These are phyloP conservation scores for Daubentonia madagascariensis DNA, from an alignment of 2,113 vertebrate species.

Conservation along the genomic window DNA sequence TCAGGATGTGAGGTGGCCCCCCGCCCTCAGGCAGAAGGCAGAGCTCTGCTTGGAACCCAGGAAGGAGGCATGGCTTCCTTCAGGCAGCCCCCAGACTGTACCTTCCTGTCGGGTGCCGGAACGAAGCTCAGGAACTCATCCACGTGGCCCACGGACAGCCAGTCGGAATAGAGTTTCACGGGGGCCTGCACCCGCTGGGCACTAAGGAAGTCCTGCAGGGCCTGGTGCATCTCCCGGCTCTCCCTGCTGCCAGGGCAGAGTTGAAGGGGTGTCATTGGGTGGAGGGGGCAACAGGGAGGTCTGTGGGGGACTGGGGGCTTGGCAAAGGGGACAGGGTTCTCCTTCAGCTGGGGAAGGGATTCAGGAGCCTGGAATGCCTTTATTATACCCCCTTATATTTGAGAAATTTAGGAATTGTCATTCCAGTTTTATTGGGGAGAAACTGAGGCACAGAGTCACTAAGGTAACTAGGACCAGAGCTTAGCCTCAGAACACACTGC, in stretches of 20 bases:
- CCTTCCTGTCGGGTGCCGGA: conserved; percentile 89
- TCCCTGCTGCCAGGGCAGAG: fast-evolving
- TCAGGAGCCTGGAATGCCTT: background rate
- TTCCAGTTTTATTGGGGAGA: background rate
- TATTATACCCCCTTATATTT: background rate
- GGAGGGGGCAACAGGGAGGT: fast-evolving
- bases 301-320: background rate
- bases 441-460: background rate
- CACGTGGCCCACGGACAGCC: conserved; percentile 92
- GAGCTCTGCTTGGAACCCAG: background rate
- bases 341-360: background rate
- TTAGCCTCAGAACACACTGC: background rate
- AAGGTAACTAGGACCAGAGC: background rate
- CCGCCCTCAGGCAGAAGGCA: background rate
- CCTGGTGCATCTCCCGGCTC: conserved; percentile 86
- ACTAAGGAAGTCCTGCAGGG: conserved; percentile 90
- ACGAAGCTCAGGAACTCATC: conserved; percentile 97
- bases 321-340: background rate
- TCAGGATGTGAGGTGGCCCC: background rate
- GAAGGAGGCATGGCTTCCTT: background rate
- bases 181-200: conserved; percentile 94
- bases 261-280: fast-evolving
- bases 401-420: background rate
- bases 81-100: conserved; percentile 37
- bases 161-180: conserved; percentile 91